Conservation (phyloP, 2,113 vertebrate species). For the Columba livia region DNA sequence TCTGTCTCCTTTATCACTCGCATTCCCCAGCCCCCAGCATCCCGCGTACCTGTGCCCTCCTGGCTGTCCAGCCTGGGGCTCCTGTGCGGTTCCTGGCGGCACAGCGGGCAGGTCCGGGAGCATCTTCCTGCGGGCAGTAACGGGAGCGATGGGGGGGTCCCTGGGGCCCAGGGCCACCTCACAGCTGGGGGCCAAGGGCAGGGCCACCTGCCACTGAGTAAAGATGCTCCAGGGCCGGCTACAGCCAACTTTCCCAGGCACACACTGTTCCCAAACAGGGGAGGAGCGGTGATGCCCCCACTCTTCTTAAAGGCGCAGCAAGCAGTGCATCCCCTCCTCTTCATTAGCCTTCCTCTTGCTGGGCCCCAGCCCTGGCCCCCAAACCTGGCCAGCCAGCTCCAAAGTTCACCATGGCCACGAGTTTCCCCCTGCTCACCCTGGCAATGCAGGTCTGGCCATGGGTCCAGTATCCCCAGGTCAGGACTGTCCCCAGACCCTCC, state of each 20-base stretch:
- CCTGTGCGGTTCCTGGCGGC: background rate
- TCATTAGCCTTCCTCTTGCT: background rate
- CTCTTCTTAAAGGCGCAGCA: conserved; percentile 57
- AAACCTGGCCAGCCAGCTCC: background rate
- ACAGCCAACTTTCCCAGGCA: conserved; percentile 52
- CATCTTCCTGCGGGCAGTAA: background rate
- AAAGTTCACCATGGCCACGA: background rate
- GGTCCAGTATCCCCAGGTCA: background rate
- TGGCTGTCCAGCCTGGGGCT: background rate
- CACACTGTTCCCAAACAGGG: conserved; percentile 26
- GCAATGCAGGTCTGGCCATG: background rate
- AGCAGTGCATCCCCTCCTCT: conserved; percentile 12
- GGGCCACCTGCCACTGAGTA: background rate
- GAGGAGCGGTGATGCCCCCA: background rate
- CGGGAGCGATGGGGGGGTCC: background rate
- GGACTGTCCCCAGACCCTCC: background rate
- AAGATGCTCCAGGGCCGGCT: conserved; percentile 15
- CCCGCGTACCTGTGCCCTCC: background rate
- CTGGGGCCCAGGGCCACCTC: background rate
- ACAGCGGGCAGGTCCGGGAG: background rate
- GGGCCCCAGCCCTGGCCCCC: background rate
- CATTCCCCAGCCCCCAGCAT: rapidly evolving
- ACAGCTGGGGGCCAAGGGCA: background rate
- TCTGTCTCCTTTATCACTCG: background rate
- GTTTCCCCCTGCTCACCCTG: background rate